These are phyloP conservation scores for Vidua chalybeata DNA, from an alignment of 2,113 vertebrate genomes.

Conservation along the genomic window DNA sequence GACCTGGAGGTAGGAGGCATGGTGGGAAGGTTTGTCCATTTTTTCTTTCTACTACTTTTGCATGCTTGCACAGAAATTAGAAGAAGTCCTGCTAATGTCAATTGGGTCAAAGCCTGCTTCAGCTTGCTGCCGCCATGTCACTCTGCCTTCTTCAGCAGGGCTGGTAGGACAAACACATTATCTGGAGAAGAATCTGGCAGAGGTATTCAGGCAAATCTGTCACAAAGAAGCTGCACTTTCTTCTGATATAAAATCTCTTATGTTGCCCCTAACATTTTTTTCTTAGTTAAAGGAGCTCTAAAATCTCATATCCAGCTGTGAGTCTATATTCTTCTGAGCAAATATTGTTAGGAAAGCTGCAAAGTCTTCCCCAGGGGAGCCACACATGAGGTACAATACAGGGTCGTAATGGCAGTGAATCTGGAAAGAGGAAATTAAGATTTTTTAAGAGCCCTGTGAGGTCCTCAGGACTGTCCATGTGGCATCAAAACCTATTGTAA, in stretches of 20 bases:
- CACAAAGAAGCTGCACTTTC: neutral
- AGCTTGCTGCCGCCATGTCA: neutral
- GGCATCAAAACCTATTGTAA: neutral
- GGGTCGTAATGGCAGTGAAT: neutral
- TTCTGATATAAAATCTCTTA: neutral
- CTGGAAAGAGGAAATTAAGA: neutral
- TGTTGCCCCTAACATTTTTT: neutral
- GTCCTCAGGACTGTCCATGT: neutral
- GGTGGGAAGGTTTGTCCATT: neutral
- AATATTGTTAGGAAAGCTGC: neutral
- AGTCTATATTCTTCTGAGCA: neutral
- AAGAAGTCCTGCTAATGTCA: neutral
- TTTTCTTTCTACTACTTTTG: neutral
- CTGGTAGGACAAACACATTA: neutral
- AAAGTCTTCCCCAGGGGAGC: neutral
- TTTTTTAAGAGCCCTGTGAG: neutral
- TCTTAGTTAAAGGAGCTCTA: neutral
- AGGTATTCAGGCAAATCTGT: neutral
- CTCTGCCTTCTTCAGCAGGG: neutral
- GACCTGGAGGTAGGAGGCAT: neutral
- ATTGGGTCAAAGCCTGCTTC: neutral
- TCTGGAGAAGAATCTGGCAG: neutral
- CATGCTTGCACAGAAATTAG: neutral
- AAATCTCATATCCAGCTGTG: neutral
- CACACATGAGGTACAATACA: neutral